These are phyloP conservation scores for Drosophila anomelani DNA, from an alignment of 2,888 invertebrate species.

Conservation along the genomic window DNA sequence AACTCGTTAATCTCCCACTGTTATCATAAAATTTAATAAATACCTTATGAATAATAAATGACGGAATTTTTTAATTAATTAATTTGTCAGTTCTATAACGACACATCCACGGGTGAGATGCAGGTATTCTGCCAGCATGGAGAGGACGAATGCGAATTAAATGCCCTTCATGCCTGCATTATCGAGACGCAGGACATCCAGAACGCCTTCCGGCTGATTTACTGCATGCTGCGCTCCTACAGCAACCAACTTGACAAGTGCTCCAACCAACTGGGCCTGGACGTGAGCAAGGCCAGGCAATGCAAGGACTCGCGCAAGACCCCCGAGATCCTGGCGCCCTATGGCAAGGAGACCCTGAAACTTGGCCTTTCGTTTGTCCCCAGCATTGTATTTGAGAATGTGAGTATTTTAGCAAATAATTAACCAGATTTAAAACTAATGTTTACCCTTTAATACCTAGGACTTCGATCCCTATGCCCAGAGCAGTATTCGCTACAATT, in stretches of 20 bases:
- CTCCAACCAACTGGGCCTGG: slow-evolving; percentile 60
- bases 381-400: slow-evolving; percentile 80
- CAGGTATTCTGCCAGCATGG: slow-evolving; percentile 82
- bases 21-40: neutral
- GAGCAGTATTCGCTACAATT: slow-evolving; percentile 71
- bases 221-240: slow-evolving; percentile 78
- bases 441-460: slow-evolving; percentile 45
- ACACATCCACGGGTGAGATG: slow-evolving; percentile 61
- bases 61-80: neutral
- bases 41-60: neutral
- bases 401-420: slow-evolving; percentile 50
- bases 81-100: slow-evolving; percentile 63
- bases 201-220: slow-evolving; percentile 76
- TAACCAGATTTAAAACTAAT: neutral
- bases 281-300: slow-evolving; percentile 67
- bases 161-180: slow-evolving; percentile 83
- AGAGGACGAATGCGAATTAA: slow-evolving; percentile 79
- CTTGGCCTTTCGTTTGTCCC: slow-evolving; percentile 82
- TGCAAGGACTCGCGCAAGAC: slow-evolving; percentile 72
- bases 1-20: neutral
- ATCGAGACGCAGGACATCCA: slow-evolving; percentile 73
- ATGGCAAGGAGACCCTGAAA: slow-evolving; percentile 76
- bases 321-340: slow-evolving; percentile 77
- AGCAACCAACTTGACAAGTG: slow-evolving; percentile 70
- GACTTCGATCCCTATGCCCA: slow-evolving; percentile 74